phyloP scores from a whole-genome alignment of 2,113 vertebrate species.

The Labrus mixtus region DNA sequence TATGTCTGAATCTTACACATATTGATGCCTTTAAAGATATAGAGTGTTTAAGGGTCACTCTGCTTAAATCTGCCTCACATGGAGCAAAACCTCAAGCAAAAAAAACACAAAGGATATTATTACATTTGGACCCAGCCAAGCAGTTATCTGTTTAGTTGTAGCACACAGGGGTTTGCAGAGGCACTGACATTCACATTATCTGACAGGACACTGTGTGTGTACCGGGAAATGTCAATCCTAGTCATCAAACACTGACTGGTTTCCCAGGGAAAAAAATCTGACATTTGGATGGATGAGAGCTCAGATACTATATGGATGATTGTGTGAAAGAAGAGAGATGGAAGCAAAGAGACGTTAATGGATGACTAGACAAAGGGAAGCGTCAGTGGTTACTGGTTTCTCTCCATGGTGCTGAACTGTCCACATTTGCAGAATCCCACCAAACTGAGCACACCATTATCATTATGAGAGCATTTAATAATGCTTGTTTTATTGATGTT shows the following conservation, averaged over 20 bases:
- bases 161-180: neutral
- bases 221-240: neutral
- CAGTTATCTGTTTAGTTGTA: neutral
- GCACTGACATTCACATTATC: neutral
- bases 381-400: constrained; percentile 45
- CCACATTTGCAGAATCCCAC: neutral
- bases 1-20: neutral
- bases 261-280: neutral
- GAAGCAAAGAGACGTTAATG: constrained; percentile 3
- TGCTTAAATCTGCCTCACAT: neutral
- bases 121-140: neutral
- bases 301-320: constrained; percentile 34
- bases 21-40: no score
- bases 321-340: constrained; percentile 31
- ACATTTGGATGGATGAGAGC: constrained; percentile 23
- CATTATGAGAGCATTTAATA: neutral
- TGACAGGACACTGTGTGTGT: neutral
- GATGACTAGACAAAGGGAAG: constrained; percentile 18
- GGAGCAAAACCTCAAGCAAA: neutral
- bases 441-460: neutral
- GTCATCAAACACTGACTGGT: constrained; percentile 1
- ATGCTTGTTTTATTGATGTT: no score
- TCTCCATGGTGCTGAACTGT: constrained; percentile 71
- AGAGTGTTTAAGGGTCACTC: neutral
- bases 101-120: neutral